phyloP scores from a whole-genome alignment of 2,888 invertebrate species.

The Panzeria rudis region DNA sequence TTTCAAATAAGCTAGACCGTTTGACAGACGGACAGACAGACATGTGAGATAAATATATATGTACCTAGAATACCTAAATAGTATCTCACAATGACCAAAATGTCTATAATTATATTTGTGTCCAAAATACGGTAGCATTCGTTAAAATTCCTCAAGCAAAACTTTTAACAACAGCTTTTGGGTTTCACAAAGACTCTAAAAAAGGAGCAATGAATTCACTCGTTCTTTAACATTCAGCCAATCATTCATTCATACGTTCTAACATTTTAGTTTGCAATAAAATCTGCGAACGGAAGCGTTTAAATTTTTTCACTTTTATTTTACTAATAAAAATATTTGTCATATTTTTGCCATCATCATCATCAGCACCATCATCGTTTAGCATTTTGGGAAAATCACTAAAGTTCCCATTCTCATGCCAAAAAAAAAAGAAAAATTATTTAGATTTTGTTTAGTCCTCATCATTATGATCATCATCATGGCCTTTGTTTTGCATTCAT shows the following conservation, averaged over 20 bases:
- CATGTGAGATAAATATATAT: constrained; percentile 8
- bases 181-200: background rate
- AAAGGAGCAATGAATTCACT: background rate
- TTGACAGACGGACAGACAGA: background rate
- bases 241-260: background rate
- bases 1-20: constrained; percentile 36
- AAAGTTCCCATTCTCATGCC: constrained; percentile 59
- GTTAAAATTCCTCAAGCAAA: constrained; percentile 64
- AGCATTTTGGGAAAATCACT: constrained; percentile 48
- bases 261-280: background rate
- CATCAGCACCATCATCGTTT: constrained; percentile 9
- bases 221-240: background rate
- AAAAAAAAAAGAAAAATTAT: background rate
- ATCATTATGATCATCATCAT: background rate
- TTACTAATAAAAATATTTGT: constrained; percentile 72
- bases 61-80: constrained; percentile 37
- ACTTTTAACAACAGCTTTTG: background rate
- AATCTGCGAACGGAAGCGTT: constrained; percentile 68
- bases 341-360: constrained; percentile 50
- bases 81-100: constrained; percentile 41
- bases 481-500: background rate
- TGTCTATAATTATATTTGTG: constrained; percentile 60
- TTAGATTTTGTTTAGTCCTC: constrained; percentile 18
- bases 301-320: constrained; percentile 63
- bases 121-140: constrained; percentile 69